Evolutionary conservation across 2,113 vertebrate genomes (phyloP).

Genomic region (Xenopus laevis): DNA sequence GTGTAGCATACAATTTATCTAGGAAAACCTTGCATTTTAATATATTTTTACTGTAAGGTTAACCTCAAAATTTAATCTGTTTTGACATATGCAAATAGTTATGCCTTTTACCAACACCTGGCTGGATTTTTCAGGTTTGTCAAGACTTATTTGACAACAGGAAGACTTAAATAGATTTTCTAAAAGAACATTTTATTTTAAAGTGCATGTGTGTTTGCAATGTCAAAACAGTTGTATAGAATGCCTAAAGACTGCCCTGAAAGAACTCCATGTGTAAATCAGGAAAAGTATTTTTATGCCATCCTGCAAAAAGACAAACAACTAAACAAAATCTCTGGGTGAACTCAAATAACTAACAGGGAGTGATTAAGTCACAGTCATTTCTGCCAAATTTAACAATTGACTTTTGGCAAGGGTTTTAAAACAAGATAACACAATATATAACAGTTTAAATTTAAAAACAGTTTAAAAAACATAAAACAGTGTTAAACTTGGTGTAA

Average conservation of each 20-base stretch:
- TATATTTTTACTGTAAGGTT: slow-evolving; percentile 58
- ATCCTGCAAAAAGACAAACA: no score
- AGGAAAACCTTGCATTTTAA: slow-evolving; percentile 14
- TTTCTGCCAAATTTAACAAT: no score
- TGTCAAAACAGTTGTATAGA: slow-evolving; percentile 41
- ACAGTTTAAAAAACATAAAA: no score
- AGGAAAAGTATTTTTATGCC: no score
- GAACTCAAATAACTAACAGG: no score
- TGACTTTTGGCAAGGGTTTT: no score
- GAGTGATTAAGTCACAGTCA: no score
- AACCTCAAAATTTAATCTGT: slow-evolving; percentile 67
- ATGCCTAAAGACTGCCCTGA: slow-evolving; percentile 48
- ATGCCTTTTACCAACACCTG: slow-evolving; percentile 65
- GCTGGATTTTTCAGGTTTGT: slow-evolving; percentile 76
- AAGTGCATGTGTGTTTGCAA: slow-evolving; percentile 11
- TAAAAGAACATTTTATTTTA: slow-evolving; percentile 53
- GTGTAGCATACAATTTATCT: no score
- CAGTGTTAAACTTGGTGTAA: no score
- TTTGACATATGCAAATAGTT: slow-evolving; percentile 84
- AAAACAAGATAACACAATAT: no score
- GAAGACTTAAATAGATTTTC: slow-evolving; percentile 55
- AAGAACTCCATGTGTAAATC: slow-evolving; percentile 45
- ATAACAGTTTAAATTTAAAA: no score
- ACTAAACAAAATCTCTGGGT: no score
- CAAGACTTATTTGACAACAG: slow-evolving; percentile 70